Conservation (phyloP, 2,888 invertebrate species). For the Formica aserva region DNA sequence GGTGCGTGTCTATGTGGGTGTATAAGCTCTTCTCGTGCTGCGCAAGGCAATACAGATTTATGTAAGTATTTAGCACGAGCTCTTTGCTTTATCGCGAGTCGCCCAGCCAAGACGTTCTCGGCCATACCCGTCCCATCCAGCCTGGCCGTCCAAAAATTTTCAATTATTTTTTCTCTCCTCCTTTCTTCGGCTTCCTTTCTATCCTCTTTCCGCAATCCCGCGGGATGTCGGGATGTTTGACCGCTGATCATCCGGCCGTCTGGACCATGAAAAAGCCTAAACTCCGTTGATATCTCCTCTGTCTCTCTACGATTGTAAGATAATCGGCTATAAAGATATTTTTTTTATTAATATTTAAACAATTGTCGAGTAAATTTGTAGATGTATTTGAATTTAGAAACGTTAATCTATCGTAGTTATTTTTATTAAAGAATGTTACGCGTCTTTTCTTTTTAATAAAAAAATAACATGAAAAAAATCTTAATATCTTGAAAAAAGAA, state of each 20-base stretch:
- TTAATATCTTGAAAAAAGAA: neutral
- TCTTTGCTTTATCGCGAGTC: constrained; percentile 85
- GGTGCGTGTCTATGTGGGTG: constrained; percentile 68
- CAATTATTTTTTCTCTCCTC: constrained; percentile 74
- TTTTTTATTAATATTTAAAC: neutral
- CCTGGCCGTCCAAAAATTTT: constrained; percentile 77
- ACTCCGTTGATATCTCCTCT: constrained; percentile 17
- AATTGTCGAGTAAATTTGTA: neutral
- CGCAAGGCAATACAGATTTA: constrained; percentile 86
- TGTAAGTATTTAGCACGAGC: constrained; percentile 86
- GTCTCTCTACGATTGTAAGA: constrained; percentile 17
- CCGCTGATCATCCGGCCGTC: constrained; percentile 63
- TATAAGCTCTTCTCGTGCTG: constrained; percentile 83
- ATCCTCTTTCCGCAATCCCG: constrained; percentile 44
- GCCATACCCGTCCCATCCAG: constrained; percentile 43
- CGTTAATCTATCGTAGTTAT: neutral
- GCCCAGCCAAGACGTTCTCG: constrained; percentile 83
- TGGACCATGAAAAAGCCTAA: constrained; percentile 41
- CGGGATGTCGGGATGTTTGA: constrained; percentile 58
- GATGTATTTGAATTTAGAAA: neutral
- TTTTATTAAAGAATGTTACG: neutral
- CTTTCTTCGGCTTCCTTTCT: constrained; percentile 20
- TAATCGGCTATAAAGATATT: constrained; percentile 13
- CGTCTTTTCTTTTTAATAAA: neutral
- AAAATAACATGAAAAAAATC: neutral